Percentiles rank a stretch among this genome's conserved stretches.
Conservation (phyloP, 2,797 vertebrate species). For the Vultur gryphus region DNA sequence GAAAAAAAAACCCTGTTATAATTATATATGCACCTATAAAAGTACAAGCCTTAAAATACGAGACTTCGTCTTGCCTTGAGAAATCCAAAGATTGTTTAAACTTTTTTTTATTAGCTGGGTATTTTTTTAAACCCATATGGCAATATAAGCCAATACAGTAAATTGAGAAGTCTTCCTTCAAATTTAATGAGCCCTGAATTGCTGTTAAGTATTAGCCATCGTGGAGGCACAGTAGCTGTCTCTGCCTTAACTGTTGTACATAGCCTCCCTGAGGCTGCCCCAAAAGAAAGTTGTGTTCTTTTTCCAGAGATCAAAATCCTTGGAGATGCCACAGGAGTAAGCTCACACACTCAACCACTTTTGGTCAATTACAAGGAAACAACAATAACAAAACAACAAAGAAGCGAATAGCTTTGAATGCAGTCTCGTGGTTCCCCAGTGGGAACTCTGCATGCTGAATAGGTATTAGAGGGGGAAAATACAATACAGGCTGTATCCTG, state of each 20-base stretch:
- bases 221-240: not conserved
- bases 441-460: not conserved
- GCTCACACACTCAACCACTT: not conserved
- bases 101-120: not conserved
- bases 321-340: not conserved
- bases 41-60: not conserved
- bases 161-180: not conserved
- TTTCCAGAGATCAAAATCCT: not conserved
- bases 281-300: not conserved
- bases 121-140: not conserved
- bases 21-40: not conserved
- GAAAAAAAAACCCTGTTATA: not conserved
- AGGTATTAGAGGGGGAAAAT: not conserved
- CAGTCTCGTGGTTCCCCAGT: not conserved
- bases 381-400: not conserved
- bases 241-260: not conserved
- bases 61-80: not conserved
- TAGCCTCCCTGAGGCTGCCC: not conserved
- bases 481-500: rapidly evolving
- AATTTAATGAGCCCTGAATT: not conserved
- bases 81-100: not conserved
- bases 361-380: not conserved
- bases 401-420: not conserved
- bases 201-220: not conserved
- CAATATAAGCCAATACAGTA: not conserved